Percentiles rank a stretch among this genome's conserved stretches.
Evolutionary conservation across 2,797 vertebrate species (phyloP).

Genomic region (Tragelaphus oryx): DNA sequence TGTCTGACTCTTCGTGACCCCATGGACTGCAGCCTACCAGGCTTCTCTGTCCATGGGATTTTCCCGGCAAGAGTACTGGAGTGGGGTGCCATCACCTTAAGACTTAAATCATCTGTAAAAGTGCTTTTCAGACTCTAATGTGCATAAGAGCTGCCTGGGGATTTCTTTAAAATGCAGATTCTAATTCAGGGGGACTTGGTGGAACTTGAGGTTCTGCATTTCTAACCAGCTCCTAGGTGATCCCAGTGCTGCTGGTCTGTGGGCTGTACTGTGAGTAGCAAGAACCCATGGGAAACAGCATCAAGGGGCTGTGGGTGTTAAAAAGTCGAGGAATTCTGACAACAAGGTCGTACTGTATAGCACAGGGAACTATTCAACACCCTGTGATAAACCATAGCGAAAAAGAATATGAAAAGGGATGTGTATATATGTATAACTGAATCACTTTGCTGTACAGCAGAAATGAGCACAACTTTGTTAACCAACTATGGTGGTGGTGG

Average conservation of each 20-base stretch:
- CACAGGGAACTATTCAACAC: not conserved
- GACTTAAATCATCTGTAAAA: not conserved
- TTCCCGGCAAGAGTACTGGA: too few relatives aligned
- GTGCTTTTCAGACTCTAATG: not conserved
- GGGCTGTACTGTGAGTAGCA: not conserved
- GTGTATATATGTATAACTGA: not conserved
- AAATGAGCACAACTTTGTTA: not conserved
- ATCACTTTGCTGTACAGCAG: not conserved
- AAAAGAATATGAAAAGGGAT: not conserved
- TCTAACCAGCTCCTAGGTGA: not conserved
- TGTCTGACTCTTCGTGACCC: too few relatives aligned
- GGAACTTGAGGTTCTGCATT: not conserved
- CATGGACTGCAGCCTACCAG: too few relatives aligned
- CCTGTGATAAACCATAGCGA: not conserved
- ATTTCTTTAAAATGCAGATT: not conserved
- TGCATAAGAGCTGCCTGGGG: not conserved
- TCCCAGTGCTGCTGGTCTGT: fast-evolving
- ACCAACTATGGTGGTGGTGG: not conserved
- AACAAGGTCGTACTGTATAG: not conserved
- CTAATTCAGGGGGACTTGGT: not conserved
- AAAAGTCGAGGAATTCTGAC: not conserved
- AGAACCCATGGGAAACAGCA: not conserved
- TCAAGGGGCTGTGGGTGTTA: not conserved
- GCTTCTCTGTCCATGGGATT: too few relatives aligned
- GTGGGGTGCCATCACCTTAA: not conserved